Base-by-base conservation (phyloP, 2,888 invertebrate species). In the Rhimphoctona megacephalus region DNA sequence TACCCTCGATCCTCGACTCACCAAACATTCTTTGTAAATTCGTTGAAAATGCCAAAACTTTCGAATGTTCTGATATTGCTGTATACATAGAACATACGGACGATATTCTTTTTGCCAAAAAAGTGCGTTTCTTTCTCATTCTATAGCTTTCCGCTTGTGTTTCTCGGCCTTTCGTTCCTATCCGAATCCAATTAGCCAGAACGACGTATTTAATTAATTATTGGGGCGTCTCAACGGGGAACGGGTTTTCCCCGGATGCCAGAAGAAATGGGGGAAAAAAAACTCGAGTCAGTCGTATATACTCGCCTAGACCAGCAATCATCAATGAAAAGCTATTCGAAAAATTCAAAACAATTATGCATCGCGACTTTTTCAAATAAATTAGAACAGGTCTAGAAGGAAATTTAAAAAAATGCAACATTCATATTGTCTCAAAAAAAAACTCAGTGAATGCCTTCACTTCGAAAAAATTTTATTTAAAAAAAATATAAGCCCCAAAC, bases 171-270 rank as follows among this genome's bases (percentile, higher is more conserved):
- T 64, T 72, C 76, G 52, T 52, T 54, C 43, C 19, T 52, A 30
- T 67, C 30, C 33, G 22, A 33, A 46, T 83, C 73, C 78, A 73
- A 86, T 81, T 84, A 86, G 57, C 73, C 67, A 46, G 39, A 36
- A 22, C 46, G 69, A 66, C 49, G 69, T 83, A 67, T 86, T 69
- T 83, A 81, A 86, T 86, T 81, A 83, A 78, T 78, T 86, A 83
- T 83, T 72, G 36, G 61, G 30, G 33, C 46, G 43, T 82, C 61
- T 78, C 73, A 82, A 85, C 49, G 54, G 17, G 17, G 30, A 25
- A 7, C 30, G 8, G 22, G 2, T n/a, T 43, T 36, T 17, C 8
- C 33, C 14, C 61, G 33, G 19, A 61, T 14, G n/a, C 19, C 11
- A 72, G 19, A 57, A 54, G 36, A 76, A 70, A 49, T 69, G 49